phyloP scores from a whole-genome alignment of 2,113 vertebrate genomes.

The Anas platyrhynchos region DNA sequence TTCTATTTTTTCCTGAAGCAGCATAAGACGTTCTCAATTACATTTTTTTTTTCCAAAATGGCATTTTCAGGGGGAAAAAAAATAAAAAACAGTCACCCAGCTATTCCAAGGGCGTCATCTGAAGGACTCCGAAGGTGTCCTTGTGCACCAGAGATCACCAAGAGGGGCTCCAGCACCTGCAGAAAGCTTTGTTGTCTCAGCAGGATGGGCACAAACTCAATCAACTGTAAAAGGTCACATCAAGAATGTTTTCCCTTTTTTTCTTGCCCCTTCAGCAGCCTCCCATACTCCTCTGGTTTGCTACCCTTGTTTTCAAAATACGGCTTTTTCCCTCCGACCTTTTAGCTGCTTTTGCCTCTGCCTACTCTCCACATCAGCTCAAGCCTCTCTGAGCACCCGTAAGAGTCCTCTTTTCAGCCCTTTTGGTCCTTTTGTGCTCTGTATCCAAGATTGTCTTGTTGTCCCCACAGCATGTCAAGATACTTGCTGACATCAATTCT shows the following conservation, averaged over 20 bases:
- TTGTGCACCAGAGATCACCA: fast-evolving
- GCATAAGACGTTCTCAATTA: background rate
- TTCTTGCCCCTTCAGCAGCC: background rate
- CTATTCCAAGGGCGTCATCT: background rate
- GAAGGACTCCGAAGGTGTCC: background rate
- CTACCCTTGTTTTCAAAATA: background rate
- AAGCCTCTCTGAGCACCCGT: background rate
- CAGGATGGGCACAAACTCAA: background rate
- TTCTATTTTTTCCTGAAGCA: background rate
- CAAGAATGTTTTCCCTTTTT: background rate
- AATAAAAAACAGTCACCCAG: background rate
- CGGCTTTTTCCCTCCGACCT: background rate
- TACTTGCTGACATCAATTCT: conserved; percentile 28
- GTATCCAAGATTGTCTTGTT: background rate
- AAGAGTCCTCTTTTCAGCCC: background rate
- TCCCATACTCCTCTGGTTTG: background rate
- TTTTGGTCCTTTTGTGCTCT: background rate
- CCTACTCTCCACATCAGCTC: background rate
- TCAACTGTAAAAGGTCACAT: background rate
- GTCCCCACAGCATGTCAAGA: background rate
- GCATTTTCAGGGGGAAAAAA: background rate
- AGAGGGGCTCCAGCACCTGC: background rate
- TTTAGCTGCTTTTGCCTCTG: background rate
- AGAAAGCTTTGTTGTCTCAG: background rate
- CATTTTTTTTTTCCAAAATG: background rate